Conservation (phyloP, 2,888 invertebrate species). For the Hydroisotoma schaefferi region DNA sequence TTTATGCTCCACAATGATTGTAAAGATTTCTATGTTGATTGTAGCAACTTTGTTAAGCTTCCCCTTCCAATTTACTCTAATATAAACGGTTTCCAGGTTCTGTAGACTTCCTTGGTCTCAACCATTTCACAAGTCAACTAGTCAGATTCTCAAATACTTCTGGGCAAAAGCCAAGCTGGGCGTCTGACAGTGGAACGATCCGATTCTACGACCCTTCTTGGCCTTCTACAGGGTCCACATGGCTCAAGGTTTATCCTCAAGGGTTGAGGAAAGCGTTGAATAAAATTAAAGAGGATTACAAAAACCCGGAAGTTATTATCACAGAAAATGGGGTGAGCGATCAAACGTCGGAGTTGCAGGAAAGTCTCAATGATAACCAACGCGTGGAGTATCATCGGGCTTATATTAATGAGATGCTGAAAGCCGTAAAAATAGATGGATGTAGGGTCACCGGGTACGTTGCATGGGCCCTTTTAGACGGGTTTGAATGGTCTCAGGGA, state of each 20-base stretch:
- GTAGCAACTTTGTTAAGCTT: neutral
- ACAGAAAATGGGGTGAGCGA: conserved; percentile 17
- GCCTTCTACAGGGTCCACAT: conserved; percentile 5
- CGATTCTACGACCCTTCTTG: conserved; percentile 9
- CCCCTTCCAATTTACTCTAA: neutral
- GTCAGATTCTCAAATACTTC: conserved; percentile 2
- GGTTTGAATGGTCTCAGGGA: conserved; percentile 52
- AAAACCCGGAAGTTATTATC: conserved; percentile 12
- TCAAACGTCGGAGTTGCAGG: neutral
- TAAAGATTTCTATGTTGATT: neutral
- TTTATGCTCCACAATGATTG: no score
- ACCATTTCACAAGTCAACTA: conserved; percentile 14
- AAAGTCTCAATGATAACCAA: neutral
- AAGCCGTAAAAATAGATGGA: conserved; percentile 47
- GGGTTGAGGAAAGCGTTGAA: conserved; percentile 12
- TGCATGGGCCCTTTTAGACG: conserved; percentile 52
- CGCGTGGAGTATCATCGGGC: neutral
- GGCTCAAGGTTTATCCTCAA: conserved; percentile 6
- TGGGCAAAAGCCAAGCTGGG: neutral
- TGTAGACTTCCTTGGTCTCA: conserved; percentile 13
- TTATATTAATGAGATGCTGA: conserved; percentile 11
- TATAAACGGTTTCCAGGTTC: conserved; percentile 9
- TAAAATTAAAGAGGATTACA: conserved; percentile 8
- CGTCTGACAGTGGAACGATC: conserved; percentile 9
- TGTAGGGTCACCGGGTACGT: conserved; percentile 52